Evolutionary conservation across 1,140 invertebrate species (phyloP).

Genomic region (Bombus confusus): DNA sequence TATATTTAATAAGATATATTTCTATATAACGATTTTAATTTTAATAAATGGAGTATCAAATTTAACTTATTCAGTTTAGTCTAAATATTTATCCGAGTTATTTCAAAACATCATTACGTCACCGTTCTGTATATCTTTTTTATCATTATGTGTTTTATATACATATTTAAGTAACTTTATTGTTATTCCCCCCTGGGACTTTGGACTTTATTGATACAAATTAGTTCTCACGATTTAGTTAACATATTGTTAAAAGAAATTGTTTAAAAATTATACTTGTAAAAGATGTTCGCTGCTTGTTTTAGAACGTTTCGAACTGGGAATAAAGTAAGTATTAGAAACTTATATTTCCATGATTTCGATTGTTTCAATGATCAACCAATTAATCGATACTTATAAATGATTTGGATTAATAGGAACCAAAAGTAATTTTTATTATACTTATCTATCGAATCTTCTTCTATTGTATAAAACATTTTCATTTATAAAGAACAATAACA

Average conservation of each 20-base stretch:
- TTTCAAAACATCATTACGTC: background rate
- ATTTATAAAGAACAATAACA: background rate
- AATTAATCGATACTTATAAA: background rate
- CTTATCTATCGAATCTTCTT: background rate
- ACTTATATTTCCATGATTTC: background rate
- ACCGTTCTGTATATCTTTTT: background rate
- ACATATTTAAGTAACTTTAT: background rate
- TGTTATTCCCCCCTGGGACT: slow-evolving; percentile 27
- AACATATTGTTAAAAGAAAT: background rate
- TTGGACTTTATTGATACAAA: slow-evolving; percentile 44
- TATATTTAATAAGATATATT: background rate
- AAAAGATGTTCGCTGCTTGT: slow-evolving; percentile 44
- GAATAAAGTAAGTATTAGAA: slow-evolving; percentile 40
- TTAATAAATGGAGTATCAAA: background rate
- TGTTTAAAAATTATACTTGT: background rate
- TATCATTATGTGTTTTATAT: background rate
- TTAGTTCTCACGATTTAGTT: background rate
- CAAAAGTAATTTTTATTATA: background rate
- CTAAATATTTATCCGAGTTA: background rate
- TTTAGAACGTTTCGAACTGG: slow-evolving; percentile 33
- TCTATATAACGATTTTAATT: background rate
- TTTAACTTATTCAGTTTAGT: background rate
- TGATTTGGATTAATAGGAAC: background rate
- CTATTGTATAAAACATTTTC: background rate
- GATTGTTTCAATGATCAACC: slow-evolving; percentile 13